Conservation (phyloP, 37 sponge, comb jelly and placozoan genomes). For the Sycon ciliatum region DNA sequence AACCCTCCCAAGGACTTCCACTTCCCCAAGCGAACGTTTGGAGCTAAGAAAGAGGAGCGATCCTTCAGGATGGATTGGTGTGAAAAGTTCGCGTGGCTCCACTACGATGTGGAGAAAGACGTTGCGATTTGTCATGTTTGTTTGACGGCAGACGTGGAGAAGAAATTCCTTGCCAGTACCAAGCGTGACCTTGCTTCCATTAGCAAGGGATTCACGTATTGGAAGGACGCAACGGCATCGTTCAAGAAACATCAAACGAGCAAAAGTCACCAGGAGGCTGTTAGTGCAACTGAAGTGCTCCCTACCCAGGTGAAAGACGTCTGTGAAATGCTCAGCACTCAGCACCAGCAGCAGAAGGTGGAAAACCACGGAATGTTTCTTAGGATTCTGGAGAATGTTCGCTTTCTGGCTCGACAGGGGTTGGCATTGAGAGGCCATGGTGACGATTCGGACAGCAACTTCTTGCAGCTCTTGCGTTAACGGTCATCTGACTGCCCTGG, state of each 20-base stretch:
- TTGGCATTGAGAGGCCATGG: conserved; percentile 47
- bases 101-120: neutral
- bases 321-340: conserved; percentile 35
- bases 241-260: conserved; percentile 58
- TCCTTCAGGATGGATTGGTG: conserved; percentile 44
- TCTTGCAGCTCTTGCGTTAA: conserved; percentile 43
- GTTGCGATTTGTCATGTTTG: conserved; percentile 12
- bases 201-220: conserved; percentile 50
- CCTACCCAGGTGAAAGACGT: conserved; percentile 36
- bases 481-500: conserved; percentile 33
- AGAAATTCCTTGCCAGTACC: neutral
- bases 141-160: neutral
- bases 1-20: conserved; percentile 11
- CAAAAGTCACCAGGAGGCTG: conserved; percentile 63
- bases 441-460: conserved; percentile 43
- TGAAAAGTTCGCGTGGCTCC: conserved; percentile 38
- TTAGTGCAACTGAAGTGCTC: conserved; percentile 26
- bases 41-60: conserved; percentile 18
- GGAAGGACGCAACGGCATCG: conserved; percentile 58
- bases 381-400: conserved; percentile 40
- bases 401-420: conserved; percentile 61
- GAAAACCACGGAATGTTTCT: conserved; percentile 40
- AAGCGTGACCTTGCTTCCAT: conserved; percentile 39
- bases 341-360: conserved; percentile 34
- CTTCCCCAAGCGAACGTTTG: conserved; percentile 18